Evolutionary conservation across 2,113 vertebrate species (phyloP).

Genomic region (Muntiacus reevesi): DNA sequence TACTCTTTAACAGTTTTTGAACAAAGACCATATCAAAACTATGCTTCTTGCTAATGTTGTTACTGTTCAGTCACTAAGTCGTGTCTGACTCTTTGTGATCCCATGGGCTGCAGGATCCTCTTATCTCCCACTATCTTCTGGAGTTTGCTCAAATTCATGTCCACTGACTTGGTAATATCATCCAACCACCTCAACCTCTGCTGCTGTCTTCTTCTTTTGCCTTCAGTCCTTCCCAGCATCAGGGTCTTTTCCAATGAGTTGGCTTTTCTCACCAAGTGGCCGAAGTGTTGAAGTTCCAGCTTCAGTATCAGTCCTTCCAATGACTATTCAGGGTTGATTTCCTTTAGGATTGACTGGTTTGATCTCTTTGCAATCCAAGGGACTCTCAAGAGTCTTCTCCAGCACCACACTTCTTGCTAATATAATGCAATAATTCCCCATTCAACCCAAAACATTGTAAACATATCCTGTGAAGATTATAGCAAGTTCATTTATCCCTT

Average conservation of each 20-base stretch:
- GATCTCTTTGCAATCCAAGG: background rate
- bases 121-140: background rate
- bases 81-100: background rate
- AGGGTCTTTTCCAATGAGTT: background rate
- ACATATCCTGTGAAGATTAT: fast-evolving
- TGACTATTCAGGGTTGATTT: background rate
- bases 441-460: background rate
- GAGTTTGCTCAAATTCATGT: background rate
- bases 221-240: background rate
- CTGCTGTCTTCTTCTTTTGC: background rate
- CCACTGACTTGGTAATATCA: fast-evolving
- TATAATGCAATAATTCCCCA: background rate
- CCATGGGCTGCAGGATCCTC: background rate
- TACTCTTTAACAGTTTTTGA: background rate
- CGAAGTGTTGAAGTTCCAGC: background rate
- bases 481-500: background rate
- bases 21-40: background rate
- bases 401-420: background rate
- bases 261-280: background rate
- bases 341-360: background rate
- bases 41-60: background rate
- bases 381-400: background rate
- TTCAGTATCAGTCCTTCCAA: background rate
- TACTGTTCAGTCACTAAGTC: background rate
- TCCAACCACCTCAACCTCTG: background rate